phyloP scores from a whole-genome alignment of 2,797 vertebrate species.

The Brotula barbata region DNA sequence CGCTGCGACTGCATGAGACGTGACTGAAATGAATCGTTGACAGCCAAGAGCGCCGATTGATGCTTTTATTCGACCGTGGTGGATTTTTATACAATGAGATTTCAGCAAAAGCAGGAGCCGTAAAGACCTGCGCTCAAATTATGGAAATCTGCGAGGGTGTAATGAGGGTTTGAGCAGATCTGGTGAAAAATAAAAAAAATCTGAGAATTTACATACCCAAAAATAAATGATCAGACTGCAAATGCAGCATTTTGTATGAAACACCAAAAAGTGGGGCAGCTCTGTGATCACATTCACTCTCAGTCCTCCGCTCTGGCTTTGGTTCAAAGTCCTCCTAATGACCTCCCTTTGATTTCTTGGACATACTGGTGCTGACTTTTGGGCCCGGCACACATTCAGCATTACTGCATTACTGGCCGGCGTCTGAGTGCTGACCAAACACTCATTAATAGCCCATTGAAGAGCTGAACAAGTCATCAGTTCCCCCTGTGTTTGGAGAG shows the following conservation, averaged over 20 bases:
- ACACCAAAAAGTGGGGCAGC: not conserved
- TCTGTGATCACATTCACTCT: not conserved
- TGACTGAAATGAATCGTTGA: no score
- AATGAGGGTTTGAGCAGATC: no score
- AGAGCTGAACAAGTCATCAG: slow-evolving; percentile 17
- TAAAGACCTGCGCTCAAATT: no score
- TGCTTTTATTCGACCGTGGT: no score
- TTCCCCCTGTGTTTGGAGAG: slow-evolving; percentile 10
- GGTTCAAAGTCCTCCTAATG: not conserved
- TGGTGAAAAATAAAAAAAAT: no score
- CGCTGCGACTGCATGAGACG: no score
- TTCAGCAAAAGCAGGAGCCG: no score
- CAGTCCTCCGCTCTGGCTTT: not conserved
- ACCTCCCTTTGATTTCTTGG: not conserved
- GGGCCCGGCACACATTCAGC: not conserved
- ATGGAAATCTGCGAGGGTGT: no score
- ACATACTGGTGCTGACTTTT: slow-evolving; percentile 9
- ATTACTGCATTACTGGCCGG: not conserved
- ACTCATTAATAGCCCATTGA: slow-evolving; percentile 6
- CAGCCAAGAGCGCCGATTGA: no score
- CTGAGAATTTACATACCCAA: no score
- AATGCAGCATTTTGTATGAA: not conserved
- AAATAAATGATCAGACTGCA: no score
- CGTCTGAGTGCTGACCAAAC: not conserved
- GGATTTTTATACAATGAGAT: no score